Conservation (phyloP, 2,113 vertebrate species). For the Micronycteris hirsuta region DNA sequence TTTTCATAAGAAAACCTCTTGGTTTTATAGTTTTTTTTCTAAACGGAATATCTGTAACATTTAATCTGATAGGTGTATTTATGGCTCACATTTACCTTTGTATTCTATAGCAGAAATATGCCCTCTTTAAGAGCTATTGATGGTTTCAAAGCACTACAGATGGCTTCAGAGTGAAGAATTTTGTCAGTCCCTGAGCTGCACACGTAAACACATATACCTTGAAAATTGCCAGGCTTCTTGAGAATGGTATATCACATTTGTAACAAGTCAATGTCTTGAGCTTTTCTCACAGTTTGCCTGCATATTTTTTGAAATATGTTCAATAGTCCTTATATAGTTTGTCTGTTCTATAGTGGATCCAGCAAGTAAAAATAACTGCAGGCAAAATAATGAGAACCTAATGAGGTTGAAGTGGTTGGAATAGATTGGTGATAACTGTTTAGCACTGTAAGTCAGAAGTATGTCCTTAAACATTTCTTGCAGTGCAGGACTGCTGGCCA, state of each 20-base stretch:
- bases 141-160: conserved; percentile 30
- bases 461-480: background rate
- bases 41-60: background rate
- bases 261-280: background rate
- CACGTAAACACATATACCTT: background rate
- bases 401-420: background rate
- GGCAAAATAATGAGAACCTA: conserved; percentile 18
- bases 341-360: background rate
- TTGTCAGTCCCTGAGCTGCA: background rate
- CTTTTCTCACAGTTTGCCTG: conserved; percentile 44
- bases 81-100: background rate
- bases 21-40: conserved; percentile 12
- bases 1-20: conserved; percentile 22
- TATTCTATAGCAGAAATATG: conserved; percentile 22
- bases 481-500: background rate
- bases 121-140: background rate
- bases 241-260: background rate
- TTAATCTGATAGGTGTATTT: conserved; percentile 34
- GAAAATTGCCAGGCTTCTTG: background rate
- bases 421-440: background rate
- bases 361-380: background rate
- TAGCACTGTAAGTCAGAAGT: background rate
- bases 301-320: conserved; percentile 25
- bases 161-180: conserved; percentile 53
- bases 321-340: background rate